Conservation (phyloP, 2,113 vertebrate species). For the Gulo gulo region DNA sequence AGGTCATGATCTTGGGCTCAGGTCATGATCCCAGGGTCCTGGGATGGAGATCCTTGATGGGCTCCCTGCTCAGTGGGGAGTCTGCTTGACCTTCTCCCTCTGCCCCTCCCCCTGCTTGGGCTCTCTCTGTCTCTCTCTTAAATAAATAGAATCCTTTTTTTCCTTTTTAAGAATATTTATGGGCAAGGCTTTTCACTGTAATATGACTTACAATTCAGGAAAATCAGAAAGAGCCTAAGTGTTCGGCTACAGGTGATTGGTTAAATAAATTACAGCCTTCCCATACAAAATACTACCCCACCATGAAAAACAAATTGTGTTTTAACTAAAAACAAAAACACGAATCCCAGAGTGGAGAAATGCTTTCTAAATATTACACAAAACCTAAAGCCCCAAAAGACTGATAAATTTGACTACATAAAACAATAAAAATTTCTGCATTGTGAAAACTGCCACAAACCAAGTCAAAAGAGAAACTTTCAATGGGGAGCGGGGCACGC, state of each 20-base stretch:
- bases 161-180: background rate
- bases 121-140: background rate
- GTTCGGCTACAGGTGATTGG: background rate
- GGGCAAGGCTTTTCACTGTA: background rate
- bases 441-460: background rate
- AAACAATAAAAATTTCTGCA: background rate
- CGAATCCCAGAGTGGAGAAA: background rate
- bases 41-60: background rate
- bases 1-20: background rate
- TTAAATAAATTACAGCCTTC: background rate
- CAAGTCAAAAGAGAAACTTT: background rate
- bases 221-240: background rate
- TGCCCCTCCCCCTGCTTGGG: background rate
- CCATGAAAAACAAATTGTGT: background rate
- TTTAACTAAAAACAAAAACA: background rate
- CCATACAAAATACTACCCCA: background rate
- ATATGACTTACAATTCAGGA: background rate
- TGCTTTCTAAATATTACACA: background rate
- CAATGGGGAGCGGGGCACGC: background rate
- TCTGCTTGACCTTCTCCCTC: background rate
- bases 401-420: background rate
- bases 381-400: conserved; percentile 26
- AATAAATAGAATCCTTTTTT: too few relatives aligned
- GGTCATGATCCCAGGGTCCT: background rate
- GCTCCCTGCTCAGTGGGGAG: background rate